Evolutionary conservation across 2,888 invertebrate genomes (phyloP), one percentile per base, ranked within the genome.

Genomic region (Laothoe populi): DNA sequence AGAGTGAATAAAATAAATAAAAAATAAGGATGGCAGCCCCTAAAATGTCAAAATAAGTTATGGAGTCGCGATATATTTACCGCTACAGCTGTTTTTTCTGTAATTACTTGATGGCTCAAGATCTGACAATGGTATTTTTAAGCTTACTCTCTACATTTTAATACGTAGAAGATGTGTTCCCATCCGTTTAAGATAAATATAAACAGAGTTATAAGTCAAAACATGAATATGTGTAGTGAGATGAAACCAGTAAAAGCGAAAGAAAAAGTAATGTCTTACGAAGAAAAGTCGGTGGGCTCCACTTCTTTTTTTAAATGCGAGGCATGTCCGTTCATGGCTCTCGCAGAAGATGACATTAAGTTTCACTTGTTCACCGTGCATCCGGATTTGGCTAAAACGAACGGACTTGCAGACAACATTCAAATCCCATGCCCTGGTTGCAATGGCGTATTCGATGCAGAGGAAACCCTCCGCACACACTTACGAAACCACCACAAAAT

Each of bases 401-500:
- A 94, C 74, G 93, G 93, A 26, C 82, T 93, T 0, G 90, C 91
- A 23, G 93, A 94, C 73, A 88, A 94, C 69, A 87, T 92, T 61
- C 93, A 94, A 65, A 88, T 95, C 7, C 90, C 90, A 67, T 96
- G 96, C 73, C 95, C 96, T 13, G 96, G 95, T 8, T 96, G 96
- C 75, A 81, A 92, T 0, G 95, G 95, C 76, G 83, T 94, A 1
- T 96, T 96, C 75, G 95, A 94, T 72, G 93, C 94, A 10, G 93
- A 94, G 71, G 93, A 95, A 72, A 94, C 95, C 0, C 81, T 96
- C 0, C 88, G 95, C 70, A 92, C 93, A 4, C 96, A 96, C 78
- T 85, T 96, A 4, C 91, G 94, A 24, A 94, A 94, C 72, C 96
- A 96, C 78, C 96, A 96, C 78, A 94, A 95, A 81, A 95, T 96